Conservation (phyloP, 2,888 invertebrate genomes). For the Sphaeridia pumilis region DNA sequence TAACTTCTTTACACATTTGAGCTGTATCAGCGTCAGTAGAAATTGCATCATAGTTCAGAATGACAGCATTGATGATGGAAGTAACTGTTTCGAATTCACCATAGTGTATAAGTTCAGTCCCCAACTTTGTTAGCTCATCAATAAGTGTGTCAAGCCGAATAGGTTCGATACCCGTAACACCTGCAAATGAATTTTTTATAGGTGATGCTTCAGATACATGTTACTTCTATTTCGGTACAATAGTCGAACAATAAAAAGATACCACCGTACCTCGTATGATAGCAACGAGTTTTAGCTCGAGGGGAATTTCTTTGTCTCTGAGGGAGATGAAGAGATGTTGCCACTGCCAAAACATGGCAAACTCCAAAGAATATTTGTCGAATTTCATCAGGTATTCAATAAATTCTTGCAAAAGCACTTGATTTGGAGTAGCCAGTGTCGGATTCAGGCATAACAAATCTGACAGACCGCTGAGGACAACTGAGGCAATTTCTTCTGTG, state of each 20-base stretch:
- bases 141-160: conserved; percentile 1
- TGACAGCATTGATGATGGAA: conserved; percentile 4
- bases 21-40: not conserved
- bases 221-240: not conserved
- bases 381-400: conserved; percentile 16
- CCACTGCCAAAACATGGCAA: conserved; percentile 5
- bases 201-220: not conserved
- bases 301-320: conserved; percentile 31
- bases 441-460: conserved; percentile 18
- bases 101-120: conserved; percentile 19
- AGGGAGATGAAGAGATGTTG: conserved; percentile 11
- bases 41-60: conserved; percentile 1
- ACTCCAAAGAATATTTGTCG: conserved; percentile 14
- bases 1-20: conserved; percentile 4
- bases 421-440: conserved; percentile 12
- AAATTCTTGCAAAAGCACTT: conserved; percentile 21
- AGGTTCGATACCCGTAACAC: not conserved
- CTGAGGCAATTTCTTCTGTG: conserved; percentile 7
- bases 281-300: conserved; percentile 24
- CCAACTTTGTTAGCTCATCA: conserved; percentile 7
- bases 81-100: conserved; percentile 23
- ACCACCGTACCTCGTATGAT: conserved; percentile 20
- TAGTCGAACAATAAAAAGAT: not conserved
- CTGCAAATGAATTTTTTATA: not conserved
- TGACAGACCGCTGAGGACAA: conserved; percentile 8